phyloP scores from a whole-genome alignment of 2,888 invertebrate species.

The Sturmia bella region DNA sequence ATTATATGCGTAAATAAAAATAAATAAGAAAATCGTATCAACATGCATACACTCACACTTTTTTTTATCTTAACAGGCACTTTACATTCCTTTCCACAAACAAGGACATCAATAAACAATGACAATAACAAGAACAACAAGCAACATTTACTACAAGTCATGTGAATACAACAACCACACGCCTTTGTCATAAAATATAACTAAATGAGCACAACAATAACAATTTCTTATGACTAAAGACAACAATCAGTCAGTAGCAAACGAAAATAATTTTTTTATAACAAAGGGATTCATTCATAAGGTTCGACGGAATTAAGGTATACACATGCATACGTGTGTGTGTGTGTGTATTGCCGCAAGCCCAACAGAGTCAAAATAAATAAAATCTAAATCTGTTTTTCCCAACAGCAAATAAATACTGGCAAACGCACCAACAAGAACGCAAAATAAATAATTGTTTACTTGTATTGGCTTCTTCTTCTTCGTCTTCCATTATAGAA shows the following conservation, averaged over 20 bases:
- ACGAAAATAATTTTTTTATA: no score
- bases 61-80: conserved; percentile 32
- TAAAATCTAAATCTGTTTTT: conserved; percentile 45
- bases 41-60: conserved; percentile 45
- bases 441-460: conserved; percentile 48
- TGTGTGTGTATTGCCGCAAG: neutral
- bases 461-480: no score
- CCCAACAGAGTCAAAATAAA: conserved; percentile 15
- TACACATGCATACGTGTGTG: neutral
- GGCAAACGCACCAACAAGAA: neutral
- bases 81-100: neutral
- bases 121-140: conserved; percentile 44
- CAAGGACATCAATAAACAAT: conserved; percentile 44
- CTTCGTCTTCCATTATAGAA: conserved; percentile 37
- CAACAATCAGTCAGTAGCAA: conserved; percentile 20
- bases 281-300: neutral
- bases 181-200: conserved; percentile 56
- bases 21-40: conserved; percentile 65
- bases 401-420: conserved; percentile 3
- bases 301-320: neutral
- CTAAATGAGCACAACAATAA: conserved; percentile 49
- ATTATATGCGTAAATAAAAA: conserved; percentile 60
- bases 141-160: conserved; percentile 43
- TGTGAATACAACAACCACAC: conserved; percentile 47
- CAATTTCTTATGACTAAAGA: conserved; percentile 18